Conservation (phyloP, 2,797 vertebrate species). For the Cetoscarus ocellatus region DNA sequence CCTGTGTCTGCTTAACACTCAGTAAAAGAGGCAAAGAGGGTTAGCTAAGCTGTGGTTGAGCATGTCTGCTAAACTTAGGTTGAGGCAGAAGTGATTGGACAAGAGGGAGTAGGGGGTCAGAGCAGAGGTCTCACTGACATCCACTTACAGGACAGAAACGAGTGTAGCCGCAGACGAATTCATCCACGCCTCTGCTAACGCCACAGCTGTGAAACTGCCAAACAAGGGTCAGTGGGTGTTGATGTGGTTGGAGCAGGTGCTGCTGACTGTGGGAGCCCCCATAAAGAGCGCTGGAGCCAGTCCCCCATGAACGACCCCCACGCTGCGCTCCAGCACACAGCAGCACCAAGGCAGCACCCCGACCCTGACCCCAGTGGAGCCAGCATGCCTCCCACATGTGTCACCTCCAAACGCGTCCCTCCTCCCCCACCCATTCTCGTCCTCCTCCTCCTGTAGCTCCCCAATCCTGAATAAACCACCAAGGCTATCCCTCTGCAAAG, state of each 20-base stretch:
- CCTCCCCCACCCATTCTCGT: slow-evolving; percentile 14
- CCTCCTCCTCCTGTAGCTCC: slow-evolving; percentile 39
- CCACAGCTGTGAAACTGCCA: slow-evolving; percentile 81
- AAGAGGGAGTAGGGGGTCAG: slow-evolving; percentile 41
- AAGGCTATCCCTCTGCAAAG: slow-evolving; percentile 74
- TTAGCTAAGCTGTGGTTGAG: slow-evolving; percentile 30
- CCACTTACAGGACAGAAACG: slow-evolving; percentile 56
- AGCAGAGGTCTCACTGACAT: slow-evolving; percentile 51
- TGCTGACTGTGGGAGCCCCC: slow-evolving; percentile 71
- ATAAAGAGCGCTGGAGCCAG: slow-evolving; percentile 78
- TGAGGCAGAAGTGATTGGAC: slow-evolving; percentile 39
- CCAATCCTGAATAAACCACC: slow-evolving; percentile 69
- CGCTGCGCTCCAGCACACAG: slow-evolving; percentile 48
- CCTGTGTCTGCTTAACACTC: slow-evolving; percentile 15
- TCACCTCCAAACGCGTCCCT: slow-evolving; percentile 57
- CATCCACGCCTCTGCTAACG: slow-evolving; percentile 66
- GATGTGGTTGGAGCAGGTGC: slow-evolving; percentile 82
- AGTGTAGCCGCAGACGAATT: slow-evolving; percentile 65
- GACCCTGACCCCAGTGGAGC: slow-evolving; percentile 62
- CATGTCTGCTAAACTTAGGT: slow-evolving; percentile 46
- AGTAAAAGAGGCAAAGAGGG: slow-evolving; percentile 21
- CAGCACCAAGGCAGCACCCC: slow-evolving; percentile 55
- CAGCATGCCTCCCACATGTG: slow-evolving; percentile 80
- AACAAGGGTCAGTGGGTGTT: slow-evolving; percentile 78
- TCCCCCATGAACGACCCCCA: slow-evolving; percentile 68